Evolutionary conservation across 2,888 invertebrate species (phyloP), one percentile per base, ranked within the genome.

Genomic region (Sarcophaga carnaria): DNA sequence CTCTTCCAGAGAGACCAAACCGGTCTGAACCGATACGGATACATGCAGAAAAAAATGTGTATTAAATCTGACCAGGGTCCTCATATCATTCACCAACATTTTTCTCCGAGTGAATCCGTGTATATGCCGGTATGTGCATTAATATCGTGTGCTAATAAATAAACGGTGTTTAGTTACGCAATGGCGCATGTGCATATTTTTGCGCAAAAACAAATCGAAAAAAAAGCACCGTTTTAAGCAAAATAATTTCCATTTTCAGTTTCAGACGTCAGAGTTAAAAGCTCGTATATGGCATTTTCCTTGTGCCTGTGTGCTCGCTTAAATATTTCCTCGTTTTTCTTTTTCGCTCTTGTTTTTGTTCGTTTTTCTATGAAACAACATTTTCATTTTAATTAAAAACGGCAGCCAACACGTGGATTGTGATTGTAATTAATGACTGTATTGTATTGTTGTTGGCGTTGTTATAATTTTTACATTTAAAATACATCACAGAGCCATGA

Each of bases 151-250:
- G 59, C 74, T 77, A 80, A 83, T 70, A 79, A 72, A 67, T 78
- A 80, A 80, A 83, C 83, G 69, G 88, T 86, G 83, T 88, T 89
- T 88, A 88, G 89, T 89, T 89, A 89, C 89, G 89, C 86, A 89
- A 88, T 88, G 80, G 80, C 86, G 89, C 88, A 88, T 89, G 85
- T 80, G 86, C 80, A 86, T 81, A 67, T 88, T 81, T 76, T 17
- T 47, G 37, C 37, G 10, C 8, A 37, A 37, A 8, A 8, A 37
- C 5, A 6, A 37, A 37, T 1, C 4, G 27, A 5, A 37, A 37
- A 27, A 37, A 37, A 37, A 37, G 37, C 67, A 69, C 6, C 22
- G 54, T 49, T 80, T 83, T 59, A 49, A 71, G 64, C 60, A 60
- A 14, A 74, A 37, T 22, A 74, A 63, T 45, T 74, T 80, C 72